Percentiles rank a stretch among this genome's conserved stretches.
These are phyloP conservation scores for Xyrichtys novacula DNA, from an alignment of 2,797 vertebrate genomes.

Conservation along the genomic window DNA sequence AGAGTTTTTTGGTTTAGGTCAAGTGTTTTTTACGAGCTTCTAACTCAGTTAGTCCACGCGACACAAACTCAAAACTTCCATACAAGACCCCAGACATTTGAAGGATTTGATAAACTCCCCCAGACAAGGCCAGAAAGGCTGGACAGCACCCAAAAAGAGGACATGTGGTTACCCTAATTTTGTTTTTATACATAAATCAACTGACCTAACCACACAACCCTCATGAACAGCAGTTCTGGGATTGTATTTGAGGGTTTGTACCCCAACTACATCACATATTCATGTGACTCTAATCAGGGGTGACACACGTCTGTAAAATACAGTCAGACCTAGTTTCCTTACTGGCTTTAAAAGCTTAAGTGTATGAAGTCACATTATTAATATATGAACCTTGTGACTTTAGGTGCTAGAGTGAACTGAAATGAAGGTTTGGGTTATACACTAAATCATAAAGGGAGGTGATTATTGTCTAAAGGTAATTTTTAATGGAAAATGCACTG, in stretches of 20 bases:
- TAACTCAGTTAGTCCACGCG: too few relatives aligned
- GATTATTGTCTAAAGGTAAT: slow-evolving; percentile 6
- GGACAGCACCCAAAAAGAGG: too few relatives aligned
- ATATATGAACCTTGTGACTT: slow-evolving; percentile 63
- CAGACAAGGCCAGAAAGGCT: too few relatives aligned
- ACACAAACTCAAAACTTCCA: too few relatives aligned
- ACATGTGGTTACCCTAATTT: not conserved
- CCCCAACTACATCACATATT: slow-evolving; percentile 52
- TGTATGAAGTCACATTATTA: slow-evolving; percentile 66
- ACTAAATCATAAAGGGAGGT: slow-evolving; percentile 29
- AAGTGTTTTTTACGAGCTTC: too few relatives aligned
- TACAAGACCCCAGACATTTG: too few relatives aligned
- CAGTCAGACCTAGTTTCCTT: slow-evolving; percentile 49
- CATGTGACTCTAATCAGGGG: slow-evolving; percentile 63
- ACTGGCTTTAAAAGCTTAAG: slow-evolving; percentile 48
- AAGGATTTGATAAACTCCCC: too few relatives aligned
- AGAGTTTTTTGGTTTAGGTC: too few relatives aligned
- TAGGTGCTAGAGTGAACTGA: slow-evolving; percentile 39
- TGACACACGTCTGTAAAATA: slow-evolving; percentile 54
- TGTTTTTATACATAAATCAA: not conserved
- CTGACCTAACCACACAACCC: not conserved
- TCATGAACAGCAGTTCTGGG: not conserved
- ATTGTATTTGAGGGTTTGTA: slow-evolving; percentile 13
- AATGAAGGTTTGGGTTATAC: slow-evolving; percentile 17
- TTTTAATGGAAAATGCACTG: slow-evolving; percentile 2